Percentiles rank a stretch among this genome's conserved stretches.
These are phyloP conservation scores for Gymnodraco acuticeps DNA, from an alignment of 2,797 vertebrate species.

Conservation along the genomic window DNA sequence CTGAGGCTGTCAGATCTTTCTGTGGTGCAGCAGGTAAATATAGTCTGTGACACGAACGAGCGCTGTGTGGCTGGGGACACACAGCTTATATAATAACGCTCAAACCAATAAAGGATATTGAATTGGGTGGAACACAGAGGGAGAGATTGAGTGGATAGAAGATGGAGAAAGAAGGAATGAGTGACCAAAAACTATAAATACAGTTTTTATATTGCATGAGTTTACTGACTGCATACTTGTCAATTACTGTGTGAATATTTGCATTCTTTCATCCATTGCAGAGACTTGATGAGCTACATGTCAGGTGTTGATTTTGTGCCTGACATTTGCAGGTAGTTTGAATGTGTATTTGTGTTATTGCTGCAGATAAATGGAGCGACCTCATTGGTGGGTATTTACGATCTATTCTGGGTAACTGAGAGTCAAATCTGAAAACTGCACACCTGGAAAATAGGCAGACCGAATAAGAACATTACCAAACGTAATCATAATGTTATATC, in stretches of 20 bases:
- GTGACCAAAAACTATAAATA: not conserved
- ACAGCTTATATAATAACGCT: constrained; percentile 36
- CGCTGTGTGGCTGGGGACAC: constrained; percentile 25
- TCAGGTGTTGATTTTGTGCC: not conserved
- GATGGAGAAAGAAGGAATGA: not conserved
- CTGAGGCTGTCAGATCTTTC: constrained; percentile 58
- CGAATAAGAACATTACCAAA: no score
- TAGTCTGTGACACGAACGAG: constrained; percentile 59
- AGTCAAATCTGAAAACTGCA: constrained; percentile 1
- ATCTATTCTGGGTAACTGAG: constrained; percentile 3
- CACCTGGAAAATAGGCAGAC: no score
- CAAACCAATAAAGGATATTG: constrained; percentile 48
- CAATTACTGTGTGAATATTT: not conserved
- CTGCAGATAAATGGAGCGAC: not conserved
- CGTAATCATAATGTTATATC: no score
- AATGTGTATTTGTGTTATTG: not conserved
- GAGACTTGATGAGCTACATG: constrained; percentile 5
- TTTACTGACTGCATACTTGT: not conserved
- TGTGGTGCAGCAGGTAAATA: constrained; percentile 62
- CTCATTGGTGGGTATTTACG: not conserved
- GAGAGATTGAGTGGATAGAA: constrained; percentile 10
- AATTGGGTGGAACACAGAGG: constrained; percentile 22
- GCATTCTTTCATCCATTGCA: not conserved
- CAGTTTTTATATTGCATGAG: not conserved
- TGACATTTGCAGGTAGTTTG: constrained; percentile 13